Percentiles rank a stretch among this genome's conserved stretches.
Evolutionary conservation across 2,888 invertebrate species (phyloP).

Genomic region (Cephus pygmeus): DNA sequence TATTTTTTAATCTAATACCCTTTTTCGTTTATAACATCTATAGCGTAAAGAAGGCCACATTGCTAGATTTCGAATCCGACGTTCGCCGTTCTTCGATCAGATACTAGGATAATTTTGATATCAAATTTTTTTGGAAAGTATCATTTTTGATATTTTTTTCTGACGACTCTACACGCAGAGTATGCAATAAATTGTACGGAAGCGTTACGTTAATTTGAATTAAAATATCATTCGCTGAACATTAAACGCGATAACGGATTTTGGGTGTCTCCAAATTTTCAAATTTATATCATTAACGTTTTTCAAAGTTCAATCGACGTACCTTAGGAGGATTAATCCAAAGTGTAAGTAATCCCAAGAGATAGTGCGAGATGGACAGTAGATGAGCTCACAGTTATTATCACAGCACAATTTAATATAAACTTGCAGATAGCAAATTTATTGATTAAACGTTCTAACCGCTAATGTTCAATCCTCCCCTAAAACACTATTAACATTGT

Average conservation of each 20-base stretch:
- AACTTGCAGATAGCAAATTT: neutral
- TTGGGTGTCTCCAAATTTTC: neutral
- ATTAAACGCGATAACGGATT: neutral
- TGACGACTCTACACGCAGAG: neutral
- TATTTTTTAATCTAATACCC: neutral
- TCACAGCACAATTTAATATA: constrained; percentile 25
- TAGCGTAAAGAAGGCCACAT: neutral
- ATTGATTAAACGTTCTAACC: neutral
- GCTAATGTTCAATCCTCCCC: neutral
- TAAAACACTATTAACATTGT: constrained; percentile 14
- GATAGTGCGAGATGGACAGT: neutral
- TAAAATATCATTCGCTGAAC: neutral
- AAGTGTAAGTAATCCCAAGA: constrained; percentile 17
- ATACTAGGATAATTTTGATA: neutral
- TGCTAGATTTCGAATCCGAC: neutral
- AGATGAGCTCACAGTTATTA: constrained; percentile 15
- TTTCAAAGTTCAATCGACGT: neutral
- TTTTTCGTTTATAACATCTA: neutral
- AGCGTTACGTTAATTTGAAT: neutral
- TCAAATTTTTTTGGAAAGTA: neutral
- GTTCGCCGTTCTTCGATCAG: neutral
- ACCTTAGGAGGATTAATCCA: constrained; percentile 12
- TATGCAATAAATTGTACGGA: neutral
- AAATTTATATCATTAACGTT: neutral
- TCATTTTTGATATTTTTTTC: neutral